Conservation (phyloP, 2,113 vertebrate genomes). For the Potamarius usumacintae region DNA sequence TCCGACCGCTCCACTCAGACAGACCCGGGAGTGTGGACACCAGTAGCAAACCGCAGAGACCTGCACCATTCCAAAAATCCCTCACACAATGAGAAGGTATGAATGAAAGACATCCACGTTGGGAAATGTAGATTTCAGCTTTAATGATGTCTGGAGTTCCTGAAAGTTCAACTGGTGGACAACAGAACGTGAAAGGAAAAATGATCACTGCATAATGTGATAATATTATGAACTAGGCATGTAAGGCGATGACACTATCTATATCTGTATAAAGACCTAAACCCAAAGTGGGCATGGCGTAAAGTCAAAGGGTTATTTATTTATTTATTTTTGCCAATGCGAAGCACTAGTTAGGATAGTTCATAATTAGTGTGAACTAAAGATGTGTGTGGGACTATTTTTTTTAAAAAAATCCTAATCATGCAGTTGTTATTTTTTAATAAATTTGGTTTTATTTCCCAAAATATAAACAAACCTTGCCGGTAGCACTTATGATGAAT, state of each 20-base stretch:
- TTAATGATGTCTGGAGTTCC: background rate
- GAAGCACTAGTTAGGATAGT: background rate
- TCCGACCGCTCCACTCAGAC: slow-evolving; percentile 73
- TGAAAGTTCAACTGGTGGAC: background rate
- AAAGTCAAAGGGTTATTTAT: background rate
- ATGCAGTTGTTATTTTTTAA: background rate
- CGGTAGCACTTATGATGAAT: too few species aligned
- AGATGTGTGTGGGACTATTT: background rate
- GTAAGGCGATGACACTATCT: background rate
- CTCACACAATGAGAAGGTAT: slow-evolving; percentile 62
- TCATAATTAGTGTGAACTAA: background rate
- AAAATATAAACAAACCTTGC: background rate
- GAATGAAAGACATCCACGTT: background rate
- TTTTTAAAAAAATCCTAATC: too few species aligned
- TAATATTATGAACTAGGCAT: background rate
- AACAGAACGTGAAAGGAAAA: background rate
- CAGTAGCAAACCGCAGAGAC: slow-evolving; percentile 52
- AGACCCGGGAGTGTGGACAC: slow-evolving; percentile 65
- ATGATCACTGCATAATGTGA: background rate
- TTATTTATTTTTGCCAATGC: background rate
- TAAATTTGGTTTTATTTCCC: background rate
- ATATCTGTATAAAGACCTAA: background rate
- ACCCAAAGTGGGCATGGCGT: background rate
- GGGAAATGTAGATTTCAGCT: background rate
- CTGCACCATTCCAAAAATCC: slow-evolving; percentile 51